phyloP scores from a whole-genome alignment of 2,113 vertebrate species.

The Columba janthina region DNA sequence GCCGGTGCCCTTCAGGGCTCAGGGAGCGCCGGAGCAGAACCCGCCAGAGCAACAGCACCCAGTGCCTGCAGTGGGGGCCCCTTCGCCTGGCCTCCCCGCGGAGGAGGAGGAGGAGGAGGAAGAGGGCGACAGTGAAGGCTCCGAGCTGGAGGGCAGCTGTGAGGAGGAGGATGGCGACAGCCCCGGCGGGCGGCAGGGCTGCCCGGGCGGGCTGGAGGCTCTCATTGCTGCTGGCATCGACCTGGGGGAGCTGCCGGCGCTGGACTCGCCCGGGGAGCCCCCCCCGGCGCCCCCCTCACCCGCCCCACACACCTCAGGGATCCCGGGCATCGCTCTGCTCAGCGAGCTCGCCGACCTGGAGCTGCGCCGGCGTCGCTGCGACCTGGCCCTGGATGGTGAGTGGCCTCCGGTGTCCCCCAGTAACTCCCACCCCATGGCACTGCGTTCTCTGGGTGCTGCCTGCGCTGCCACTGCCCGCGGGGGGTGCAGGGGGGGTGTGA shows the following conservation, averaged over 20 bases:
- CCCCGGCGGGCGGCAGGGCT: not conserved
- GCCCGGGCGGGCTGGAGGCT: conserved; percentile 82
- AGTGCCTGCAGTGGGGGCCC: conserved; percentile 35
- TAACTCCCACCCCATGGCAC: not conserved
- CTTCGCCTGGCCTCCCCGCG: conserved; percentile 61
- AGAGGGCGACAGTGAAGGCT: conserved; percentile 62
- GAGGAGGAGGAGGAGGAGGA: conserved; percentile 14
- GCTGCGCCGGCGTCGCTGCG: conserved; percentile 71
- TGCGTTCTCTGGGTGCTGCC: too few relatives aligned
- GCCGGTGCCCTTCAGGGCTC: not conserved
- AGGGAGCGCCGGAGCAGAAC: not conserved
- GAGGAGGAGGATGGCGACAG: conserved; percentile 4
- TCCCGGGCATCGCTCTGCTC: conserved; percentile 90
- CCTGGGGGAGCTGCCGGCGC: conserved; percentile 77
- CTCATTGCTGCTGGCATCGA: conserved; percentile 89
- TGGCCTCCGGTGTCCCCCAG: accelerated
- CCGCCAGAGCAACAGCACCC: conserved; percentile 32
- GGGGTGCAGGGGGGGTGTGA: too few relatives aligned
- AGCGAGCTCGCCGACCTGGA: conserved; percentile 94
- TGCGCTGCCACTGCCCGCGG: not conserved
- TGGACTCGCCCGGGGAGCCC: not conserved
- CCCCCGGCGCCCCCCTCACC: not conserved
- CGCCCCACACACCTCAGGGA: conserved; percentile 68
- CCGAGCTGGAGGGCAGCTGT: conserved; percentile 28
- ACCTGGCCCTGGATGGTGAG: not conserved